Evolutionary conservation across 2,888 invertebrate species (phyloP).

Genomic region (Drosophila tripunctata): DNA sequence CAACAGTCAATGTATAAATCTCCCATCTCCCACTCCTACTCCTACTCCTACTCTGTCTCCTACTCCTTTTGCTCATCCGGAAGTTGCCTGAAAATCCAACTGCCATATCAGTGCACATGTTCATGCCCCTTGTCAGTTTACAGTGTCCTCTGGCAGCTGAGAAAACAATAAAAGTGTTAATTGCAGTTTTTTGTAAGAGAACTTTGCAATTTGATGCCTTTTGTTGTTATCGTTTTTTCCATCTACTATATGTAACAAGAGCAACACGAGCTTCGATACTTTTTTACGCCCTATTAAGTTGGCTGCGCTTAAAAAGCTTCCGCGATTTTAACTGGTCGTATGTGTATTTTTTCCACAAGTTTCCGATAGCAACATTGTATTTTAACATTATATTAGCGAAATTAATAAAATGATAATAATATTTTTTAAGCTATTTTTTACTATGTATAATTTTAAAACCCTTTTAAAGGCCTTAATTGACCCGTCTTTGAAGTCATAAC

Average conservation of each 20-base stretch:
- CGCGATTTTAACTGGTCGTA: too few relatives aligned
- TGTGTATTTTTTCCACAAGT: too few relatives aligned
- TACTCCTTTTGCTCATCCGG: not conserved
- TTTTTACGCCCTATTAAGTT: not conserved
- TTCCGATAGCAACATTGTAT: too few relatives aligned
- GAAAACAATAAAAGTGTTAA: not conserved
- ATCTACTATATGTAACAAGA: too few relatives aligned
- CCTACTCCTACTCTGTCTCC: not conserved
- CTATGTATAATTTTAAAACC: too few relatives aligned
- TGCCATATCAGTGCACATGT: not conserved
- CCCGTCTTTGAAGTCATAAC: too few relatives aligned
- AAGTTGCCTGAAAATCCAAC: not conserved
- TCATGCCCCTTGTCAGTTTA: not conserved
- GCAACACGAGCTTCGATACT: not conserved
- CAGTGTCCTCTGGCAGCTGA: conserved; percentile 15
- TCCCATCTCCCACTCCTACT: not conserved
- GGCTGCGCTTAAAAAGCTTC: too few relatives aligned
- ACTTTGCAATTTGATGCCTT: not conserved
- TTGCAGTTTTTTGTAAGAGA: not conserved
- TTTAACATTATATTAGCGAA: too few relatives aligned
- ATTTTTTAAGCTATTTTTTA: too few relatives aligned
- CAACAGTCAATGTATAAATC: not conserved
- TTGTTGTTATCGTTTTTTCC: too few relatives aligned
- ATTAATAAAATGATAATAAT: too few relatives aligned
- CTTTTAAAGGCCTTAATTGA: too few relatives aligned